Evolutionary conservation across 2,888 invertebrate species (phyloP).

Genomic region (Dynastes maya): DNA sequence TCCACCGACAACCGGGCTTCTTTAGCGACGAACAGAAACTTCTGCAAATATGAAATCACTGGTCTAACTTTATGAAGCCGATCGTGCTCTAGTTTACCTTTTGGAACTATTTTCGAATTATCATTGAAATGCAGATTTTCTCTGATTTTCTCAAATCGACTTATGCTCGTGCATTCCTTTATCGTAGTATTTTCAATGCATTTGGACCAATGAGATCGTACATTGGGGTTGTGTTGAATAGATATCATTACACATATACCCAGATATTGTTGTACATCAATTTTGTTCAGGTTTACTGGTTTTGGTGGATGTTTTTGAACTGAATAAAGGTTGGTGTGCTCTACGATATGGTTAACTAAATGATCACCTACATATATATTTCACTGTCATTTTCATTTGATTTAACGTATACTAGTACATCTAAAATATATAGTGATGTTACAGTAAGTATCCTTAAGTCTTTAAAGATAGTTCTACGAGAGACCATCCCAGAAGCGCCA

Average conservation of each 20-base stretch:
- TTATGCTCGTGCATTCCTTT: background rate
- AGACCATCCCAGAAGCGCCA: no score
- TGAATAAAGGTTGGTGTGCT: background rate
- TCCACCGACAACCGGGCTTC: constrained; percentile 1
- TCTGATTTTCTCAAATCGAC: constrained; percentile 16
- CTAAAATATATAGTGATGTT: no score
- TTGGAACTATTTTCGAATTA: background rate
- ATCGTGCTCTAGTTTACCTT: background rate
- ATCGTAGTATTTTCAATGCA: background rate
- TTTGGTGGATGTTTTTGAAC: background rate
- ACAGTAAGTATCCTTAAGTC: no score
- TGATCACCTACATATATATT: background rate
- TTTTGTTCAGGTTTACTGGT: background rate
- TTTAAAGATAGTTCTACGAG: no score
- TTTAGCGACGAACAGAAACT: background rate
- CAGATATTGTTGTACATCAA: constrained; percentile 1
- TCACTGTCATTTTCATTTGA: no score
- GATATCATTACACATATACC: constrained; percentile 14
- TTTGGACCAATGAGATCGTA: background rate
- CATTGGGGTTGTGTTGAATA: background rate
- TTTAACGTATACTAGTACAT: no score
- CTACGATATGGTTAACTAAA: background rate
- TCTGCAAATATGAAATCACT: no score
- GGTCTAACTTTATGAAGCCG: background rate
- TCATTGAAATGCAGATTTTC: constrained; percentile 9